These are phyloP conservation scores for Pempheris klunzingeri DNA, from an alignment of 2,797 vertebrate genomes.

Conservation along the genomic window DNA sequence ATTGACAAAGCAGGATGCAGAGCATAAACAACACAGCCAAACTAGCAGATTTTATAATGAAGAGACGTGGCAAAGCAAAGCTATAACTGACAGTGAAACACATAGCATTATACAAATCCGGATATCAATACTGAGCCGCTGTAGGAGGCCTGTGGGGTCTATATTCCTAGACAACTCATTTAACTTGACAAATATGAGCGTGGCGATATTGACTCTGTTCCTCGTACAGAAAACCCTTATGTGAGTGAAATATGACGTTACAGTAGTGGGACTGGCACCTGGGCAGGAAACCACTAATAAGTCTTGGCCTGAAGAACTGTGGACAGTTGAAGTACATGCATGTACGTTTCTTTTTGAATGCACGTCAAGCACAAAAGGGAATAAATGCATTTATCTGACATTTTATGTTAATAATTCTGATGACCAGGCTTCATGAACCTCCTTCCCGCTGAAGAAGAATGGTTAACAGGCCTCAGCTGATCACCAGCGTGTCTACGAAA, in stretches of 20 bases:
- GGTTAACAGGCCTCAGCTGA: too few relatives aligned
- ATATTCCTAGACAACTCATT: constrained; percentile 53
- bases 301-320: constrained; percentile 3
- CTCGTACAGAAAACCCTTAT: neutral
- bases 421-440: neutral
- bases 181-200: constrained; percentile 52
- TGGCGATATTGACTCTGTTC: constrained; percentile 33
- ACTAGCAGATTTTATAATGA: constrained; percentile 40
- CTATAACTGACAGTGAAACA: constrained; percentile 48
- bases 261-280: constrained; percentile 17
- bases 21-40: constrained; percentile 46
- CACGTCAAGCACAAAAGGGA: too few relatives aligned
- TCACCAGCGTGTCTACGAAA: too few relatives aligned
- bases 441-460: too few relatives aligned
- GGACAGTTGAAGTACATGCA: neutral
- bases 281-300: constrained; percentile 15
- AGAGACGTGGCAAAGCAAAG: constrained; percentile 25
- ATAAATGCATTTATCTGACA: neutral
- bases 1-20: constrained; percentile 52
- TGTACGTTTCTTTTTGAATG: neutral
- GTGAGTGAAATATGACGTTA: constrained; percentile 34
- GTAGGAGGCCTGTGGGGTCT: constrained; percentile 7
- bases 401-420: neutral
- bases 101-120: constrained; percentile 44
- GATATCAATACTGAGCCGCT: constrained; percentile 32